These are phyloP conservation scores for Hymenochirus boettgeri DNA, from an alignment of 2,113 vertebrate genomes.

Conservation along the genomic window DNA sequence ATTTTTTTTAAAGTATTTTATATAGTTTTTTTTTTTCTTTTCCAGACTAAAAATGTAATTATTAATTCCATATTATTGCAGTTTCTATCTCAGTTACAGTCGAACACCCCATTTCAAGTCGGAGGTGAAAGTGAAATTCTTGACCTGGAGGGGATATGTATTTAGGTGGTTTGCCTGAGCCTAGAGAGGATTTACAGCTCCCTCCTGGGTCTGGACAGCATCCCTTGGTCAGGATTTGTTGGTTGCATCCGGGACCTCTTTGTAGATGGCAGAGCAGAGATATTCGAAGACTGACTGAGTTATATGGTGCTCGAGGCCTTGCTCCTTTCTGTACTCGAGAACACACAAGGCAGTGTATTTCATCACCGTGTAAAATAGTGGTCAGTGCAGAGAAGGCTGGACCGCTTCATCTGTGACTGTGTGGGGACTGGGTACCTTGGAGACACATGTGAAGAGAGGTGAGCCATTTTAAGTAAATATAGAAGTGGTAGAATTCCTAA, in stretches of 20 bases:
- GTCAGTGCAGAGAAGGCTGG: constrained; percentile 83
- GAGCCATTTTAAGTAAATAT: too few species aligned
- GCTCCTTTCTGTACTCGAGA: constrained; percentile 80
- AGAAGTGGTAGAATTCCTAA: too few species aligned
- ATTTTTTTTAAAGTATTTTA: too few species aligned
- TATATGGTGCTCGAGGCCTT: constrained; percentile 69
- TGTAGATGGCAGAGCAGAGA: constrained; percentile 85
- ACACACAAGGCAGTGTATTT: constrained; percentile 72
- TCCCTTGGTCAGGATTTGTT: constrained; percentile 80
- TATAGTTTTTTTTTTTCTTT: too few species aligned
- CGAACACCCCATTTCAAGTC: constrained; percentile 78
- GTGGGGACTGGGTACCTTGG: constrained; percentile 80
- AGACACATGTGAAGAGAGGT: constrained; percentile 78
- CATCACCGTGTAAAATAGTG: constrained; percentile 75
- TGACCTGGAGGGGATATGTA: constrained; percentile 86
- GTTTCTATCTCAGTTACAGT: constrained; percentile 84
- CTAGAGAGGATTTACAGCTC: constrained; percentile 64
- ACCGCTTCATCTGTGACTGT: constrained; percentile 87
- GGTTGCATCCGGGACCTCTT: constrained; percentile 88
- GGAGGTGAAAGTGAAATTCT: constrained; percentile 87
- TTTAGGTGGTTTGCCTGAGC: constrained; percentile 83
- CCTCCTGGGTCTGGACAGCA: constrained; percentile 84
- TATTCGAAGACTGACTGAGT: constrained; percentile 75
- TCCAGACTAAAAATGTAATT: not conserved
- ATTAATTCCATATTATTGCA: constrained; percentile 41